Base-by-base conservation (phyloP, 2,113 vertebrate species). In the Macheiramphus alcinus region DNA sequence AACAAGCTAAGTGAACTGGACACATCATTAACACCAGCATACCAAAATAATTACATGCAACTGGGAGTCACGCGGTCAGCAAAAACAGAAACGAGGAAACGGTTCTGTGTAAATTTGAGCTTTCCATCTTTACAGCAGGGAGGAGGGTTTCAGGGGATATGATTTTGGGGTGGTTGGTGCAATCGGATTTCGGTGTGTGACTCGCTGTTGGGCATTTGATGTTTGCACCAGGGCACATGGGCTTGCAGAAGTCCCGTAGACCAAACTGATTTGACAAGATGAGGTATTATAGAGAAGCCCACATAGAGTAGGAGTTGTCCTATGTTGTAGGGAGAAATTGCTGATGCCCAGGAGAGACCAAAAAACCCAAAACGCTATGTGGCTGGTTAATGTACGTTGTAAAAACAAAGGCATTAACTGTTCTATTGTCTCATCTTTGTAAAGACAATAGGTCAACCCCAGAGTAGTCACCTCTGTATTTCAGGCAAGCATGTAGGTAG, bases 1-100 rank as follows among this genome's bases (percentile, higher is more conserved):
- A 97, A 88, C 97, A 62, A 87, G 38, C 91, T 96, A 91, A 97
- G 96, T 67, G 92, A 90, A 86, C 80, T 32, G 88, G 90, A 86
- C 89, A 76, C n/a, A 34, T 91, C 94, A 63, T 92, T 95, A 93
- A 88, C 91, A 89, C 76, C 81, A 36, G 89, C 95, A 74, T 58
- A 88, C 96, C 86, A 93, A 92, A 94, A 91, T 92, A 83, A 95
- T 93, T 56, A 68, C 86, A 62, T 84, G 90, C 86, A 88, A 72
- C 82, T 13, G 32, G 75, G 78, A 81, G 86, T 15, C 93, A 93
- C 29, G 34, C 36, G 4, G 38, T 95, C 94, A 92, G 96, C 91
- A 95, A 80, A 96, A 94, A 58, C 62, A 67, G 95, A 59, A 63
- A 38, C 0, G 3, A 42, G 84, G 58, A 50, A 66, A 34, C 1